Evolutionary conservation across 2,113 vertebrate genomes (phyloP).

Genomic region (Pandion haliaetus): DNA sequence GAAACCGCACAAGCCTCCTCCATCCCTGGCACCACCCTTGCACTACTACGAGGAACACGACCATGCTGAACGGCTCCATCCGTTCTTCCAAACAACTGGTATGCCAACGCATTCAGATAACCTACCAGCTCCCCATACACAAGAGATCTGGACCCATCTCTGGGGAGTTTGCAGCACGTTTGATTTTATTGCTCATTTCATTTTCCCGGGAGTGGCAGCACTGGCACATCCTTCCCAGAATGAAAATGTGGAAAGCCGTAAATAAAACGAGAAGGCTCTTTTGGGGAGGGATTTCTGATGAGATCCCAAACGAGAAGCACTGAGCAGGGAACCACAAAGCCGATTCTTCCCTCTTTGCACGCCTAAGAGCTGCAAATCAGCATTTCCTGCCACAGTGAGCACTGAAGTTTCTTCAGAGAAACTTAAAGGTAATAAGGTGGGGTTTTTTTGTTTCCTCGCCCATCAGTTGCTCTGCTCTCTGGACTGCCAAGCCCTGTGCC

Average conservation of each 20-base stretch:
- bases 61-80: rapidly evolving
- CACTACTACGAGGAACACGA: neutral
- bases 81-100: neutral
- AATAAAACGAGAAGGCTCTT: neutral
- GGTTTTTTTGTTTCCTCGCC: neutral
- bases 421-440: neutral
- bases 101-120: rapidly evolving
- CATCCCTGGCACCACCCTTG: neutral
- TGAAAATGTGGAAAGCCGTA: neutral
- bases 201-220: neutral
- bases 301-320: neutral
- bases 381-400: neutral
- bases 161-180: rapidly evolving
- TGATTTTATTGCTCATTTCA: neutral
- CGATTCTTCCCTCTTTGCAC: neutral
- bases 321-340: neutral
- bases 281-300: neutral
- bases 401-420: neutral
- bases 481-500: neutral
- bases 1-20: neutral
- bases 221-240: neutral
- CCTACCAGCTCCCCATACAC: rapidly evolving
- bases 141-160: neutral
- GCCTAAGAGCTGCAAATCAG: neutral
- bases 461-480: neutral